These are phyloP conservation scores for Lutraria rhynchaena DNA, from an alignment of 1,140 invertebrate genomes.

Conservation along the genomic window DNA sequence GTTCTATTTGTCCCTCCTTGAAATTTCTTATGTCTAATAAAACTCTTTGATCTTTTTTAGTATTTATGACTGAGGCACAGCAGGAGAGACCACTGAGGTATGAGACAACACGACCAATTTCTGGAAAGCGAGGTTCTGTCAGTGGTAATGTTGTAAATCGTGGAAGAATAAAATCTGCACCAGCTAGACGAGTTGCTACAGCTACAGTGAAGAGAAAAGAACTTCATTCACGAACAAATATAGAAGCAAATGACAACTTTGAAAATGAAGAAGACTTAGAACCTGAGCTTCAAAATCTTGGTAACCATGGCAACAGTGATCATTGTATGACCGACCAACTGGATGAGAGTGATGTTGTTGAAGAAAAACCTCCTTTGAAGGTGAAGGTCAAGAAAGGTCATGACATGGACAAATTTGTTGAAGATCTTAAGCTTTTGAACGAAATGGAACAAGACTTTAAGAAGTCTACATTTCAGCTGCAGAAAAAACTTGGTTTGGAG, in stretches of 20 bases:
- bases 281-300: slow-evolving; percentile 24
- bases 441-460: slow-evolving; percentile 57
- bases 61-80: slow-evolving; percentile 48
- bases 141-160: neutral
- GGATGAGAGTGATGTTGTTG: neutral
- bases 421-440: slow-evolving; percentile 44
- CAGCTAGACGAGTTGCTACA: slow-evolving; percentile 4
- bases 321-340: neutral
- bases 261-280: slow-evolving; percentile 15
- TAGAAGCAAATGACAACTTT: slow-evolving; percentile 21
- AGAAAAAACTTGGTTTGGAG: slow-evolving; percentile 54
- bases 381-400: slow-evolving; percentile 46
- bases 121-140: neutral
- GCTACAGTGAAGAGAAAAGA: slow-evolving; percentile 30
- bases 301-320: slow-evolving; percentile 9
- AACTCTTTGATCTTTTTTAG: slow-evolving; percentile 30
- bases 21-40: neutral
- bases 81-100: slow-evolving; percentile 52
- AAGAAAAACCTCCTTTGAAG: slow-evolving; percentile 50
- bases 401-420: slow-evolving; percentile 50
- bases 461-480: slow-evolving; percentile 36
- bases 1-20: neutral
- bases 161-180: slow-evolving; percentile 33
- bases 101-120: slow-evolving; percentile 52
- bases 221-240: slow-evolving; percentile 22